Base-by-base conservation (phyloP, 2,797 vertebrate species). In the Coregonus suidteri region DNA sequence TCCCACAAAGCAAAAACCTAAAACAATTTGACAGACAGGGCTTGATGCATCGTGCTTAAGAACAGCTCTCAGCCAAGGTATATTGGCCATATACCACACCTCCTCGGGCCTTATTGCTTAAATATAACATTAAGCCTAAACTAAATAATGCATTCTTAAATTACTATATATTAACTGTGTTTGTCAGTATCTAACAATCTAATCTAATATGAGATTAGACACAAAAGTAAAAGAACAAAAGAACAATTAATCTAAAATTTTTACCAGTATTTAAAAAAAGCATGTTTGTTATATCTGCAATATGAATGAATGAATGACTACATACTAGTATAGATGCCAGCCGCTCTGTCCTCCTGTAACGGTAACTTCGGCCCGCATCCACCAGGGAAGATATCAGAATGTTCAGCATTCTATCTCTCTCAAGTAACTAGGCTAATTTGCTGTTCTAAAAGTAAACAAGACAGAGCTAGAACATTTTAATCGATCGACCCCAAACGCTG, bases 321-420 rank as follows among this genome's bases (percentile, higher is more conserved):
- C 92, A 77, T 93, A 93, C 93, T 84, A 94, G 92, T 86, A 94
- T 91, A 18, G 92, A 94, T 74, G 90, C 90, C 79, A 94, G 90
- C 69, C 91, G 88, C 70, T 94, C 94, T 4, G 89, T 93, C 89
- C 91, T 89, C 66, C 93, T 93, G 88, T 93, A 89, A 75, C 91
- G 92, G 76, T 94, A 86, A 84, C 84, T 93, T 78, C 82, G 91
- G 77, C 94, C 92, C 13, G 92, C 92, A 77, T 94, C 93, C 70
- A 94, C 79, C 84, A 95, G 87, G 5, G 94, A 91, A 0, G 94
- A 94, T 72, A 95, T 90, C 87, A 95, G 85, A 76, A 94, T 92
- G 86, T 93, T 94, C 84, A 95, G 87, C 93, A 95, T 94, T 76
- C 72, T 89, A 75, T 35, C 76, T 37, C 11, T 64, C 56, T 74